Evolutionary conservation across 2,113 vertebrate genomes (phyloP).

Genomic region (Agapornis roseicollis): DNA sequence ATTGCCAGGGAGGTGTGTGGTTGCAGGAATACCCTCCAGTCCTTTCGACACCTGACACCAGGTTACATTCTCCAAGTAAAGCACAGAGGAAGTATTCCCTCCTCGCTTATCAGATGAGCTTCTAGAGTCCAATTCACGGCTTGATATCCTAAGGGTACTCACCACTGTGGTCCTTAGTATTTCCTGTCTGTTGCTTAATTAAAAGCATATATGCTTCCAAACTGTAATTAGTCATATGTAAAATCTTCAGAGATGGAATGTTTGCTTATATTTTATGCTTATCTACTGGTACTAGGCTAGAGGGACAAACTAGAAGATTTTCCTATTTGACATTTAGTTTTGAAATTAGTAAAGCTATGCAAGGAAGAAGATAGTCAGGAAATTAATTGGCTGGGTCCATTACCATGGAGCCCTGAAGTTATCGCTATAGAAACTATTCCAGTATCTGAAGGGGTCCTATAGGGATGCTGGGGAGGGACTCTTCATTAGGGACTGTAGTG

Average conservation of each 20-base stretch:
- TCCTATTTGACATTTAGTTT: slow-evolving; percentile 57
- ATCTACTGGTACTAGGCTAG: slow-evolving; percentile 3
- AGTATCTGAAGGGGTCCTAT: no score
- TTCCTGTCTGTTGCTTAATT: slow-evolving; percentile 27
- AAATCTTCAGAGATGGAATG: not conserved
- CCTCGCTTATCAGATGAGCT: not conserved
- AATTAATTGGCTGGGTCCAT: slow-evolving; percentile 63
- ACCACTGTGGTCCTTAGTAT: not conserved
- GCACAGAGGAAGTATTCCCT: fast-evolving
- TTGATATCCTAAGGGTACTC: not conserved
- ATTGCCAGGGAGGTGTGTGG: not conserved
- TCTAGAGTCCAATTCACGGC: not conserved
- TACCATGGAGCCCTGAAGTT: slow-evolving; percentile 1
- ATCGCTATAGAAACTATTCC: slow-evolving; percentile 45
- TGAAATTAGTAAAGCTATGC: not conserved
- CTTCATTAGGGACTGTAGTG: no score
- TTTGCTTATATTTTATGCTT: slow-evolving; percentile 33
- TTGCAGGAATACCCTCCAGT: not conserved
- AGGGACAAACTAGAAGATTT: slow-evolving; percentile 26
- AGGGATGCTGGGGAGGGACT: no score
- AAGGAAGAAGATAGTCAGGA: slow-evolving; percentile 25
- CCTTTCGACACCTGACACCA: not conserved
- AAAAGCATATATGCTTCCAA: slow-evolving; percentile 22
- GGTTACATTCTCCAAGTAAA: not conserved
- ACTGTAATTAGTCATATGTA: slow-evolving; percentile 13